Evolutionary conservation across 2,888 invertebrate genomes (phyloP).

Genomic region (Sussaba pulchella): DNA sequence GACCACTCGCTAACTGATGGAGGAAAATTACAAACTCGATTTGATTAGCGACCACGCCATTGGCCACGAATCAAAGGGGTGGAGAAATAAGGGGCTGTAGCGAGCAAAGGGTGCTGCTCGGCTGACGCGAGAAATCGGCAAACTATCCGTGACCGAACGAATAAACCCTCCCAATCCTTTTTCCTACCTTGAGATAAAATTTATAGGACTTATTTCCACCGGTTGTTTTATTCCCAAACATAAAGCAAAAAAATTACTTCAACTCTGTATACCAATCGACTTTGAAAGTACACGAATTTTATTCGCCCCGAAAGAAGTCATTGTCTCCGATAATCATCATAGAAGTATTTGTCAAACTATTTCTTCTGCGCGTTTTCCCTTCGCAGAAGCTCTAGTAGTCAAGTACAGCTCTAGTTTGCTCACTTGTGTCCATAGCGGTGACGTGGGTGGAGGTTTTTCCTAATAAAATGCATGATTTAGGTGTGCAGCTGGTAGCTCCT

Average conservation of each 20-base stretch:
- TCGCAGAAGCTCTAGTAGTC: not conserved
- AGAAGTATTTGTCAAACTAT: too few relatives aligned
- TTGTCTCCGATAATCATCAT: too few relatives aligned
- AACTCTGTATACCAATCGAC: too few relatives aligned
- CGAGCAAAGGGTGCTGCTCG: conserved; percentile 63
- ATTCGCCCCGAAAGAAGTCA: too few relatives aligned
- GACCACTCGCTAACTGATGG: not conserved
- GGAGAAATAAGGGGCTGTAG: conserved; percentile 74
- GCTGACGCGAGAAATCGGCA: conserved; percentile 55
- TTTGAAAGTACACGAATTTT: not conserved
- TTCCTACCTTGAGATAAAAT: conserved; percentile 1
- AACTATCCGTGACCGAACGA: conserved; percentile 65
- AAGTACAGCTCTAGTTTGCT: not conserved
- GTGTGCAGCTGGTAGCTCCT: conserved; percentile 65
- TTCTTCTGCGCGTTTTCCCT: not conserved
- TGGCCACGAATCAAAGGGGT: conserved; percentile 79
- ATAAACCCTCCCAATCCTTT: conserved; percentile 41
- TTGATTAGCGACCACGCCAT: conserved; percentile 77
- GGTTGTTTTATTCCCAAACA: not conserved
- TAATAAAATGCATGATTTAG: conserved; percentile 83
- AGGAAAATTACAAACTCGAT: conserved; percentile 36
- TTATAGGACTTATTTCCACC: not conserved
- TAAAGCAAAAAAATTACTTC: too few relatives aligned
- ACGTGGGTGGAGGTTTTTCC: conserved; percentile 58
- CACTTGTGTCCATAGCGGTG: conserved; percentile 39